Conservation (phyloP, 2,888 invertebrate genomes). For the Melolontha melolontha region DNA sequence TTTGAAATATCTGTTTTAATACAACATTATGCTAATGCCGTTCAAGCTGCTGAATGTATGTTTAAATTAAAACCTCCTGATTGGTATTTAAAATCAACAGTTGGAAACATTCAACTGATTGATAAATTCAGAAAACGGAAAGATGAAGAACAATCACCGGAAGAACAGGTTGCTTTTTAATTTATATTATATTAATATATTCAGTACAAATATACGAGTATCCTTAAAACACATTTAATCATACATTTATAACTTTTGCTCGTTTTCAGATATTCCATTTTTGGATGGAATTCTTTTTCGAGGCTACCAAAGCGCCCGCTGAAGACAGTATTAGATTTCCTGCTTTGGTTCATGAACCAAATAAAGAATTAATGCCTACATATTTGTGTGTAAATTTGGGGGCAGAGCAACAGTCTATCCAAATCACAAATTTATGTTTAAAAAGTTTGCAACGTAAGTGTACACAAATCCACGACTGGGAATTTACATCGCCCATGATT, state of each 20-base stretch:
- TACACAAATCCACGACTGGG: conserved; percentile 91
- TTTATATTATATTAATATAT: too few relatives aligned
- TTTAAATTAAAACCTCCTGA: conserved; percentile 90
- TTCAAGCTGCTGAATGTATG: conserved; percentile 96
- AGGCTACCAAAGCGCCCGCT: conserved; percentile 86
- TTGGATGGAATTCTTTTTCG: conserved; percentile 99
- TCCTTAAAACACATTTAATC: too few relatives aligned
- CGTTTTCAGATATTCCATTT: conserved; percentile 77
- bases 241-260: neutral
- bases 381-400: conserved; percentile 96
- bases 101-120: conserved; percentile 95
- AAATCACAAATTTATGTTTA: conserved; percentile 81
- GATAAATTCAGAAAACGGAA: conserved; percentile 87
- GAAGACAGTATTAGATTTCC: conserved; percentile 91
- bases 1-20: conserved; percentile 98
- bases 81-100: conserved; percentile 97
- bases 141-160: conserved; percentile 81
- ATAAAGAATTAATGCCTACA: conserved; percentile 93
- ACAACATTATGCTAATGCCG: conserved; percentile 96
- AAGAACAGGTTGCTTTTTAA: conserved; percentile 77
- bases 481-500: conserved; percentile 91
- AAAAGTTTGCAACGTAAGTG: conserved; percentile 82
- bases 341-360: conserved; percentile 90
- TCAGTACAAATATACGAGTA: too few relatives aligned
- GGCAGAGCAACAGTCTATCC: conserved; percentile 92